A percentile compares a stretch with the other conserved stretches of the same genome.
Conservation (phyloP, 1,140 invertebrate genomes). For the Bombus difficillimus region DNA sequence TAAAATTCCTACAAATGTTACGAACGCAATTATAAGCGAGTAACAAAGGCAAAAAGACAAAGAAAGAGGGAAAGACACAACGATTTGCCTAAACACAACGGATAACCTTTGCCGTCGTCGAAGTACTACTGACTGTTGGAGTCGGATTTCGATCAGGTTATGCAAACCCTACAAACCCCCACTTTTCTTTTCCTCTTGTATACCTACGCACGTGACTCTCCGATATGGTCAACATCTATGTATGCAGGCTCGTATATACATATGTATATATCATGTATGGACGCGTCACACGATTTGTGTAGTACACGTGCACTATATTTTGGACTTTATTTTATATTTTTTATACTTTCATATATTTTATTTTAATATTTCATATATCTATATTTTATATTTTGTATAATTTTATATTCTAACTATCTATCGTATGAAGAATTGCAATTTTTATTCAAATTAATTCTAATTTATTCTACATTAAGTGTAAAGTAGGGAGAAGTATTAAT, state of each 20-base stretch:
- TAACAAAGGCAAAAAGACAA: neutral
- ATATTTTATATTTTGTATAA: neutral
- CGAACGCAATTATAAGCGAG: neutral
- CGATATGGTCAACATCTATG: conserved; percentile 19
- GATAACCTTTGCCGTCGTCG: neutral
- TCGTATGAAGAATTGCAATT: neutral
- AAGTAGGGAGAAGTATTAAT: neutral
- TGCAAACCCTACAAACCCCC: conserved; percentile 27
- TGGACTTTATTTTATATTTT: neutral
- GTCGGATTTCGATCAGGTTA: conserved; percentile 46
- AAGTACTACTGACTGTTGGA: conserved; percentile 50
- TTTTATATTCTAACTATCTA: neutral
- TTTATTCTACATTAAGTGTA: neutral
- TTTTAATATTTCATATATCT: neutral
- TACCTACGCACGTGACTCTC: conserved; percentile 31
- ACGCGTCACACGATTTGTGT: neutral
- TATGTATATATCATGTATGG: neutral
- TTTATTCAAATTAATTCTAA: neutral
- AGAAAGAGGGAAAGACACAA: neutral
- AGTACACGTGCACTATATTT: neutral
- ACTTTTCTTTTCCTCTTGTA: conserved; percentile 20
- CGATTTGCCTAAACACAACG: neutral
- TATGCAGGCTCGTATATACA: neutral
- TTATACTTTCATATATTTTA: neutral
- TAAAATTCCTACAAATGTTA: neutral